Evolutionary conservation across 2,797 vertebrate species (phyloP).

Genomic region (Babyrousa celebensis): DNA sequence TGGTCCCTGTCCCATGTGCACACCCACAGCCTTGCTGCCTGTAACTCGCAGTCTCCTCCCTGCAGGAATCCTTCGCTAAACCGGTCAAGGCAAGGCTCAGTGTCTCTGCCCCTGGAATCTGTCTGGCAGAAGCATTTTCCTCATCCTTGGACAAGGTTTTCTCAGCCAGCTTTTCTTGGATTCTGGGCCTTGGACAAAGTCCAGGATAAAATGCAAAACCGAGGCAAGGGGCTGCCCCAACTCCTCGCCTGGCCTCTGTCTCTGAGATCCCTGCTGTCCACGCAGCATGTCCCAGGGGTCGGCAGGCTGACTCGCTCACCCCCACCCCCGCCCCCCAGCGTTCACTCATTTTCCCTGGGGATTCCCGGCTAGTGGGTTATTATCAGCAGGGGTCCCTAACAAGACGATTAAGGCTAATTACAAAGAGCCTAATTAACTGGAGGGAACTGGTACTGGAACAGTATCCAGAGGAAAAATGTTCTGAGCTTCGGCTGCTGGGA

Average conservation of each 20-base stretch:
- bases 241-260: neutral
- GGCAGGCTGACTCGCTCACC: conserved; percentile 61
- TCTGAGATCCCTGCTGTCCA: neutral
- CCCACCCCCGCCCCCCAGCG: neutral
- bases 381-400: conserved; percentile 87
- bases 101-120: neutral
- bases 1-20: neutral
- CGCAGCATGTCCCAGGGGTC: conserved; percentile 43
- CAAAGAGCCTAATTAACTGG: conserved; percentile 91
- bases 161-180: neutral
- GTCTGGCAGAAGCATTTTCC: neutral
- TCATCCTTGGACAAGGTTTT: conserved; percentile 3
- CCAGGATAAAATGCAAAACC: conserved; percentile 41
- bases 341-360: conserved; percentile 82
- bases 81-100: neutral
- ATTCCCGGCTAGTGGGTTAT: conserved; percentile 85
- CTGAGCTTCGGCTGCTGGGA: conserved; percentile 90
- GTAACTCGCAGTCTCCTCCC: neutral
- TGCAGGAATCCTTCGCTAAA: neutral
- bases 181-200: conserved; percentile 54
- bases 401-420: conserved; percentile 90
- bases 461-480: conserved; percentile 90
- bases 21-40: neutral
- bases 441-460: conserved; percentile 89
- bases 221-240: neutral